Percentiles rank a stretch among this genome's conserved stretches.
Evolutionary conservation across 1,140 invertebrate genomes (phyloP).

Genomic region (Papilio machaon): DNA sequence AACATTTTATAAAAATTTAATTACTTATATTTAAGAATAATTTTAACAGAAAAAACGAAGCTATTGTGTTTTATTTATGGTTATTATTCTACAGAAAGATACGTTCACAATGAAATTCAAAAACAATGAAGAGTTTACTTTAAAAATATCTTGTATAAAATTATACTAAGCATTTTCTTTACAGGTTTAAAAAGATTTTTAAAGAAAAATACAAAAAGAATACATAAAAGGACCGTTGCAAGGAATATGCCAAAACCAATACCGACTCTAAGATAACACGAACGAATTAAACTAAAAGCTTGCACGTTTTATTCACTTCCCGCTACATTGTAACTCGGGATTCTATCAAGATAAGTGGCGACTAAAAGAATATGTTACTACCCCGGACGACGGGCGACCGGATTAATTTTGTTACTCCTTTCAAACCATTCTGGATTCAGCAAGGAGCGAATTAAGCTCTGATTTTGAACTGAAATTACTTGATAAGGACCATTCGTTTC

Average conservation of each 20-base stretch:
- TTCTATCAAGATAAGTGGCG: conserved; percentile 38
- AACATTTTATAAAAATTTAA: no score
- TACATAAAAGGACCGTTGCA: conserved; percentile 11
- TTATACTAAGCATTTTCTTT: background rate
- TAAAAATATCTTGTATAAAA: background rate
- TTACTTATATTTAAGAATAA: no score
- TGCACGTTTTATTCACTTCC: conserved; percentile 38
- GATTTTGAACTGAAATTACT: conserved; percentile 33
- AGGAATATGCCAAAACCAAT: conserved; percentile 25
- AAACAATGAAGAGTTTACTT: background rate
- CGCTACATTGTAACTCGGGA: conserved; percentile 33
- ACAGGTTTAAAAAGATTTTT: background rate
- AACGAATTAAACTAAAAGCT: conserved; percentile 38
- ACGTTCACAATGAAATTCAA: background rate
- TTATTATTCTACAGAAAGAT: no score
- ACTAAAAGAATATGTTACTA: conserved; percentile 38
- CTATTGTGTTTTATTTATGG: no score
- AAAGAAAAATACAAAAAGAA: background rate
- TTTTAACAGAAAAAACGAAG: no score
- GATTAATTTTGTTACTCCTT: conserved; percentile 32
- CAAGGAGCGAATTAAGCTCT: conserved; percentile 28
- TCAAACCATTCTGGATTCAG: conserved; percentile 33
- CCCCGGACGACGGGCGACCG: background rate
- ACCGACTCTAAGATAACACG: conserved; percentile 26
- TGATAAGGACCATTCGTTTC: conserved; percentile 33